These are phyloP conservation scores for Colletes latitarsis DNA, from an alignment of 1,140 invertebrate genomes.

Conservation along the genomic window DNA sequence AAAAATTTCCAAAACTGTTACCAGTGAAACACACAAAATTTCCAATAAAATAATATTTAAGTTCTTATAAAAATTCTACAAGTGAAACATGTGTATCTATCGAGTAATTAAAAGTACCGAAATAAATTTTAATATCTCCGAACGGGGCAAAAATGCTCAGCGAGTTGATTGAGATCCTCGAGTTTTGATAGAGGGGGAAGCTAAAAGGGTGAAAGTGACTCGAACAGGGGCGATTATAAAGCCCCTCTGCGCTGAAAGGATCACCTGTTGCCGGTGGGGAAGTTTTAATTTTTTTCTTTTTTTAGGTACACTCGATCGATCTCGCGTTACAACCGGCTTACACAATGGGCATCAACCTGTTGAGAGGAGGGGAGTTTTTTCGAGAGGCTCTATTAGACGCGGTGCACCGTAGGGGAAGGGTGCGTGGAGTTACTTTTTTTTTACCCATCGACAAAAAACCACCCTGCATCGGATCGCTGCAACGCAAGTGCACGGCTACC, in stretches of 20 bases:
- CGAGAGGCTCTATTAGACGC: constrained; percentile 51
- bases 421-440: constrained; percentile 46
- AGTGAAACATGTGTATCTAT: too few relatives aligned
- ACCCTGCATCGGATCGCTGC: constrained; percentile 23
- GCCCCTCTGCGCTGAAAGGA: constrained; percentile 26
- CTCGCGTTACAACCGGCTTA: constrained; percentile 53
- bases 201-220: constrained; percentile 28
- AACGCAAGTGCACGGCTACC: constrained; percentile 45
- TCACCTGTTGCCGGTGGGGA: constrained; percentile 57
- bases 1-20: too few relatives aligned
- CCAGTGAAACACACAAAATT: too few relatives aligned
- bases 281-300: constrained; percentile 63
- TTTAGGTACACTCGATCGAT: constrained; percentile 36
- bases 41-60: too few relatives aligned
- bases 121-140: too few relatives aligned
- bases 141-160: too few relatives aligned
- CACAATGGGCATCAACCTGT: constrained; percentile 69
- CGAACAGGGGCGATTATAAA: constrained; percentile 35
- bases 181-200: neutral
- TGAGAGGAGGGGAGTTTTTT: constrained; percentile 69
- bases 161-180: neutral
- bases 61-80: too few relatives aligned
- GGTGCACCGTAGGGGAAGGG: constrained; percentile 26
- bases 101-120: too few relatives aligned
- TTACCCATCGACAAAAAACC: constrained; percentile 52